These are phyloP conservation scores for Channallabes apus DNA, from an alignment of 2,797 vertebrate species.

Conservation along the genomic window DNA sequence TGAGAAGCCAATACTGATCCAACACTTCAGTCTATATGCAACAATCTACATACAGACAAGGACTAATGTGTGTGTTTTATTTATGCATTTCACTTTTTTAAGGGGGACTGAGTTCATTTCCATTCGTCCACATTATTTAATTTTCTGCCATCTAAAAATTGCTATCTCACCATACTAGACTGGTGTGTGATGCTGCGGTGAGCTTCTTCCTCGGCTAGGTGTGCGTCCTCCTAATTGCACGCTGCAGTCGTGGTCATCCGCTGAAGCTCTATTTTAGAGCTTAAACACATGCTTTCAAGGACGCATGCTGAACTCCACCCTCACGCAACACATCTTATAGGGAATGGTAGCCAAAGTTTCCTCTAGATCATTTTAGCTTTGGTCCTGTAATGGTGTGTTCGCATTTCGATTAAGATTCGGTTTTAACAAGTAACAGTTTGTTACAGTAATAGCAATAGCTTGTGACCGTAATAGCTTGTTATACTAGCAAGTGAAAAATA, in stretches of 20 bases:
- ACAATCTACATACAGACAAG: not conserved
- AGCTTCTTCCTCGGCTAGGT: slow-evolving; percentile 36
- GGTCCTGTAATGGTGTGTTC: not conserved
- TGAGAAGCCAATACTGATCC: not conserved
- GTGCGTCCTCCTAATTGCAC: slow-evolving; percentile 56
- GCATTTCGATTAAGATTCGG: not conserved
- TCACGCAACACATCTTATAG: slow-evolving; percentile 53
- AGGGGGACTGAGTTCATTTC: not conserved
- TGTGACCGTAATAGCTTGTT: no score
- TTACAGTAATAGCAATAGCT: no score
- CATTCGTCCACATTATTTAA: not conserved
- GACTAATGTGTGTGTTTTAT: not conserved
- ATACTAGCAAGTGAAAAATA: not conserved
- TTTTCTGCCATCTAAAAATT: not conserved
- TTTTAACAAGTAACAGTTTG: not conserved
- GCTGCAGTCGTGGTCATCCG: slow-evolving; percentile 51
- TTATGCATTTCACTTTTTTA: not conserved
- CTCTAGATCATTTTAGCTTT: slow-evolving; percentile 25
- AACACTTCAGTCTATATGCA: not conserved
- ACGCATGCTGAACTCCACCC: slow-evolving; percentile 58
- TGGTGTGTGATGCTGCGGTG: slow-evolving; percentile 7
- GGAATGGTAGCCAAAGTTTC: slow-evolving; percentile 35
- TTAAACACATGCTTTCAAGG: slow-evolving; percentile 59
- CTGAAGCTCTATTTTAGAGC: slow-evolving; percentile 57
- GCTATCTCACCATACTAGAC: not conserved